Base-by-base conservation (phyloP, 2,797 vertebrate genomes). In the Ispidina picta region DNA sequence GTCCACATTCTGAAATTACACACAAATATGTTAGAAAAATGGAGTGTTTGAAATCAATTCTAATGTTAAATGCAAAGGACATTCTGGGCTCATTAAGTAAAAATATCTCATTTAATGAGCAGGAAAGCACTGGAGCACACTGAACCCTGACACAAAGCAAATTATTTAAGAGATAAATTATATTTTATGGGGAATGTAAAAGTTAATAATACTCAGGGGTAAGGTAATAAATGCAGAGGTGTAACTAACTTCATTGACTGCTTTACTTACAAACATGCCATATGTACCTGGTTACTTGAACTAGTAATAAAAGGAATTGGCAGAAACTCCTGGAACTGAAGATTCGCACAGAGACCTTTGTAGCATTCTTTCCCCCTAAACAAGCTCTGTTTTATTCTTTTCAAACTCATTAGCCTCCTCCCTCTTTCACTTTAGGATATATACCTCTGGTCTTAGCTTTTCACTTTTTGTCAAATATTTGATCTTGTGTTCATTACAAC, bases 121-220 rank as follows among this genome's bases (percentile, higher is more conserved):
- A 97, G 90, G 95, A 98, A 97, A 97, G 97, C 97, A 96, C 95
- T 97, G 96, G 93, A 97, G 97, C 95, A 97, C 97, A 97, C 95
- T 97, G 97, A 97, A 97, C 97, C 97, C 97, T 97, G 97, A 97
- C 97, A 97, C 97, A 97, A 97, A 97, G 97, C 97, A 97, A 98
- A 98, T 97, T 97, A 98, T 97, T 98, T 97, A 96, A 97, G 97
- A 97, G 97, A 98, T 98, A 97, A 98, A 98, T 98, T 97, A 97
- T 97, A 97, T 96, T 98, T 98, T 98, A 98, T 98, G 98, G 95
- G 94, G 97, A 98, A 98, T 98, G 96, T 98, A 97, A 98, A 98
- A 98, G 97, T 97, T 97, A 98, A 98, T 98, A 98, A 97, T 96
- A 97, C 96, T 97, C 98, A 90, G 95, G 97, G 96, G 97, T 94